Conservation (phyloP, 2,797 vertebrate genomes). For the Sebastes itinus region DNA sequence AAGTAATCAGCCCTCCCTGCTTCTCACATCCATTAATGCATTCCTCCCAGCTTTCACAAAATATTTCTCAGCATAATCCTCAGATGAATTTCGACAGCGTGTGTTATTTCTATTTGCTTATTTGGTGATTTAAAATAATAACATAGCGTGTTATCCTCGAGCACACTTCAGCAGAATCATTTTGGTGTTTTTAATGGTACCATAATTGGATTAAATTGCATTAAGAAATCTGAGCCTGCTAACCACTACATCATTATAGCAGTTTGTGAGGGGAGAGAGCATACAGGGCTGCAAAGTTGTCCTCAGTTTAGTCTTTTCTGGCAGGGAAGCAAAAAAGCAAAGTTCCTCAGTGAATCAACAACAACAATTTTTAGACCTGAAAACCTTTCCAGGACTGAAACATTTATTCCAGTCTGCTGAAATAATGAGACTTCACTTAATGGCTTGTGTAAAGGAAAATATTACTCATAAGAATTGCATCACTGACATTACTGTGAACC, state of each 20-base stretch:
- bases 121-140: constrained; percentile 48
- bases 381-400: constrained; percentile 39
- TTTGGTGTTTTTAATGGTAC: constrained; percentile 27
- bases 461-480: constrained; percentile 59
- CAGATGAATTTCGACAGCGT: constrained; percentile 1
- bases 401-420: constrained; percentile 42
- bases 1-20: constrained; percentile 30
- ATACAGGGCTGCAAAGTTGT: neutral
- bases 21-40: constrained; percentile 30
- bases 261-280: neutral
- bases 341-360: constrained; percentile 29
- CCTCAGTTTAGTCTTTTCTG: constrained; percentile 7
- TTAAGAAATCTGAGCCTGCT: constrained; percentile 36
- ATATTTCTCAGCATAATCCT: constrained; percentile 27
- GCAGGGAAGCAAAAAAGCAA: constrained; percentile 1
- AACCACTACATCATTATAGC: constrained; percentile 31
- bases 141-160: neutral
- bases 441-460: constrained; percentile 45
- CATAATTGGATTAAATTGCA: constrained; percentile 47
- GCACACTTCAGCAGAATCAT: constrained; percentile 14
- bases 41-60: constrained; percentile 26
- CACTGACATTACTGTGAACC: constrained; percentile 54
- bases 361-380: constrained; percentile 33
- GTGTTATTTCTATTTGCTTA: constrained; percentile 35
- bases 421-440: constrained; percentile 45